phyloP scores from a whole-genome alignment of 2,113 vertebrate species.

The Ochotona curzoniae region DNA sequence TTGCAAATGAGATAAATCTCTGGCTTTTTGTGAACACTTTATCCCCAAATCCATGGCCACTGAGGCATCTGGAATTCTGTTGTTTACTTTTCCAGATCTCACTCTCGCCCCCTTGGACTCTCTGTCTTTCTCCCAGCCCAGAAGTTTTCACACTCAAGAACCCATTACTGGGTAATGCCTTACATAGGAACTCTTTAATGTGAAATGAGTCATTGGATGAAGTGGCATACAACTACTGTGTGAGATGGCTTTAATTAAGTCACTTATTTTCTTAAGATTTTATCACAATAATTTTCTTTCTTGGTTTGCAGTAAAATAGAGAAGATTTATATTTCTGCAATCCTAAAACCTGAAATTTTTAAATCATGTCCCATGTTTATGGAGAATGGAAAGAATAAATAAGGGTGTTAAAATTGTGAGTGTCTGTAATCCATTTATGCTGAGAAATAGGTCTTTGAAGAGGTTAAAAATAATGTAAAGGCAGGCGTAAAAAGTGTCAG shows the following conservation, averaged over 20 bases:
- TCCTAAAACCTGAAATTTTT: conserved; percentile 53
- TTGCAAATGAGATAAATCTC: conserved; percentile 23
- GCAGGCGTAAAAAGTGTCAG: conserved; percentile 2
- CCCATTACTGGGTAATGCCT: neutral
- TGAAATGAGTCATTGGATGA: neutral
- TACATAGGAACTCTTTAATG: neutral
- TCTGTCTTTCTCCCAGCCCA: neutral
- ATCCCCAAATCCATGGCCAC: conserved; percentile 42
- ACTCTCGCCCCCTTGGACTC: neutral
- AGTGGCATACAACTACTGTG: neutral
- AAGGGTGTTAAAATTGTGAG: conserved; percentile 2
- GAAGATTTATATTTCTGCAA: neutral
- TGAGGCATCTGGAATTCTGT: neutral
- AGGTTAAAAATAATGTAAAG: conserved; percentile 66
- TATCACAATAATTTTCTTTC: conserved; percentile 43
- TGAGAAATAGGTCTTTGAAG: conserved; percentile 53
- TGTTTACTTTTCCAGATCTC: neutral
- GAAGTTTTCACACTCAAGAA: conserved; percentile 2
- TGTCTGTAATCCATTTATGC: conserved; percentile 16
- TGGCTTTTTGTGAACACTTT: conserved; percentile 59
- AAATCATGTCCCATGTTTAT: neutral
- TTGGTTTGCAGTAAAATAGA: conserved; percentile 50
- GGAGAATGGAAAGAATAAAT: conserved; percentile 45
- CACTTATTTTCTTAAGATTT: conserved; percentile 45
- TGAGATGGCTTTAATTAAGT: conserved; percentile 50